phyloP scores from a whole-genome alignment of 2,113 vertebrate genomes.

The Corydoras sp. region DNA sequence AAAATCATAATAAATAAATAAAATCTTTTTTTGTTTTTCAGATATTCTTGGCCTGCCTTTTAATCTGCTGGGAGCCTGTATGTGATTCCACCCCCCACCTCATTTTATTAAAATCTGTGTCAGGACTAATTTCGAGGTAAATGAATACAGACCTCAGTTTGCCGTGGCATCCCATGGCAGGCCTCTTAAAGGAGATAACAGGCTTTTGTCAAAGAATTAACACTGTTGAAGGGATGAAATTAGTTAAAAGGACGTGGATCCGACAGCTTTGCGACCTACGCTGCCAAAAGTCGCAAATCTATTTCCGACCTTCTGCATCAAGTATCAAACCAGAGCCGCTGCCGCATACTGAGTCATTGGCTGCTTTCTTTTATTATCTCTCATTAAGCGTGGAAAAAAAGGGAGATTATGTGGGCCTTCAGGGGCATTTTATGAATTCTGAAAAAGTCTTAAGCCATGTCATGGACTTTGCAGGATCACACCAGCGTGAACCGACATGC shows the following conservation, averaged over 20 bases:
- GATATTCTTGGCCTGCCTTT: conserved; percentile 50
- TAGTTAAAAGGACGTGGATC: conserved; percentile 42
- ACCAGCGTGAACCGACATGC: conserved; percentile 37
- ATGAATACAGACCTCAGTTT: conserved; percentile 72
- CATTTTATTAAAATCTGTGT: conserved; percentile 61
- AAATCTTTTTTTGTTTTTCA: conserved; percentile 36
- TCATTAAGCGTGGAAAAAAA: conserved; percentile 60
- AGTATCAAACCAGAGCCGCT: conserved; percentile 68
- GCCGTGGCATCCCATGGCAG: conserved; percentile 64
- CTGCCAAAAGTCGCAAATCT: conserved; percentile 68
- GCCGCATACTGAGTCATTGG: conserved; percentile 70
- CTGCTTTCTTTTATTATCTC: conserved; percentile 65
- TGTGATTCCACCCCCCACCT: not conserved
- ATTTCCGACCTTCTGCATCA: conserved; percentile 67
- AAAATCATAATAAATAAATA: conserved; percentile 27
- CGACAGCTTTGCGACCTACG: conserved; percentile 47
- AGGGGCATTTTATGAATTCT: conserved; percentile 63
- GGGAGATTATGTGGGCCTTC: conserved; percentile 64
- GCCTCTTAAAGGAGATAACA: conserved; percentile 70
- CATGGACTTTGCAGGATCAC: conserved; percentile 59
- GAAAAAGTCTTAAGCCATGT: conserved; percentile 64
- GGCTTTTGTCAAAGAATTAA: conserved; percentile 72
- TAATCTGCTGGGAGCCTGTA: conserved; percentile 55
- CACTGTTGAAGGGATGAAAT: conserved; percentile 55
- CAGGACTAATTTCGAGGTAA: conserved; percentile 63